These are phyloP conservation scores for Bos indicus DNA, from an alignment of 2,113 vertebrate species.

Conservation along the genomic window DNA sequence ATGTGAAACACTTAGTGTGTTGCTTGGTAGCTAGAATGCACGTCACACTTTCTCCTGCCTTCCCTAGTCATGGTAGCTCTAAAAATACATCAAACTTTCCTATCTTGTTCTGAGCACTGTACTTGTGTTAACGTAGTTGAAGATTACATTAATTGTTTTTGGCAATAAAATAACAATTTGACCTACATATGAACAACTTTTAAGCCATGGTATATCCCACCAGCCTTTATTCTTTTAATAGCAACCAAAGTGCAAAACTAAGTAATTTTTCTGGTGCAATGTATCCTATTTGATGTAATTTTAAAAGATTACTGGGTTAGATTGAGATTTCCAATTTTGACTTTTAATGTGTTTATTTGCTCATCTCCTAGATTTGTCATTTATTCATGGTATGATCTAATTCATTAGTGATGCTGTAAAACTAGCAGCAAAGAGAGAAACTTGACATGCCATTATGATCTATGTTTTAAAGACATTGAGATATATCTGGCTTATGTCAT, in stretches of 20 bases:
- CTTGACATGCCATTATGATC: not conserved
- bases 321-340: not conserved
- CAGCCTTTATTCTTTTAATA: not conserved
- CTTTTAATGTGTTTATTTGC: not conserved
- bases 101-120: not conserved
- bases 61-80: not conserved
- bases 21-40: not conserved
- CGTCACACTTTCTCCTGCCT: not conserved
- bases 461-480: not conserved
- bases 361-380: not conserved
- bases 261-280: not conserved
- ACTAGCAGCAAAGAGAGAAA: not conserved
- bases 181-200: not conserved
- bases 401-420: not conserved
- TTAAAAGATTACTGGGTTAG: not conserved
- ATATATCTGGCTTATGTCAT: not conserved
- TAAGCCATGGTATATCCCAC: not conserved
- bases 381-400: not conserved
- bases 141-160: not conserved
- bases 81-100: not conserved
- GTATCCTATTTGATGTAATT: not conserved
- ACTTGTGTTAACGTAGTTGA: not conserved
- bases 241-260: not conserved
- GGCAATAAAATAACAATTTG: not conserved
- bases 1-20: not conserved